phyloP scores from a whole-genome alignment of 2,113 vertebrate species.

The Burhinus bistriatus region DNA sequence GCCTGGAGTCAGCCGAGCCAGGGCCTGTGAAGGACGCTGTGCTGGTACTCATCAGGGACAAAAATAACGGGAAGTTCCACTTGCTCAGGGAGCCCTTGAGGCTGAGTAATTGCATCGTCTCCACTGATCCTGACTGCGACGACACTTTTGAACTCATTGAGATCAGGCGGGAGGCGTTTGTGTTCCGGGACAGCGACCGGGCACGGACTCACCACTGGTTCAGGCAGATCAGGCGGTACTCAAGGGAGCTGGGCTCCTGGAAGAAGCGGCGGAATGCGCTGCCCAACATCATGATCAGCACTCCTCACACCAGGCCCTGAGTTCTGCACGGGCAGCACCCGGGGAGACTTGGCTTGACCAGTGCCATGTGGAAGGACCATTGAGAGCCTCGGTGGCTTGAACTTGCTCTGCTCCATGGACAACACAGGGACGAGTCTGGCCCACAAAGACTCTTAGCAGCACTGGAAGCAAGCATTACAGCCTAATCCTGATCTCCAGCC shows the following conservation, averaged over 20 bases:
- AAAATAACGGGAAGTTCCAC: slow-evolving; percentile 87
- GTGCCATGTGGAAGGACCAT: not conserved
- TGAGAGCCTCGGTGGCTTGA: not conserved
- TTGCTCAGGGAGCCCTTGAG: slow-evolving; percentile 87
- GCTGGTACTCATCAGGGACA: slow-evolving; percentile 89
- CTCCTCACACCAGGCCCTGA: slow-evolving; percentile 84
- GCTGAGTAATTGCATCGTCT: slow-evolving; percentile 88
- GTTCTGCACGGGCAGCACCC: not conserved
- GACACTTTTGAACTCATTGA: slow-evolving; percentile 92
- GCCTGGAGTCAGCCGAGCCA: slow-evolving; percentile 56
- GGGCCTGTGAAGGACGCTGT: slow-evolving; percentile 82
- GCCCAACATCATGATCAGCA: slow-evolving; percentile 94
- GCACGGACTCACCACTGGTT: slow-evolving; percentile 91
- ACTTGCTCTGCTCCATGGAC: not conserved
- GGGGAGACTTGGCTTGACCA: not conserved
- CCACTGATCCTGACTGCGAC: slow-evolving; percentile 82
- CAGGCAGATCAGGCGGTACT: slow-evolving; percentile 82
- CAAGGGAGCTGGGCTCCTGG: slow-evolving; percentile 85
- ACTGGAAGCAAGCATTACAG: not conserved
- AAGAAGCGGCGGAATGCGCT: slow-evolving; percentile 88
- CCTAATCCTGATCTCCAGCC: not conserved
- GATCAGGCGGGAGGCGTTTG: slow-evolving; percentile 85
- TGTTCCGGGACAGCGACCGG: slow-evolving; percentile 86
- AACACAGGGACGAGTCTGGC: not conserved
- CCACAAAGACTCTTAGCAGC: not conserved